phyloP scores from a whole-genome alignment of 2,888 invertebrate genomes.

The Vesta saturnalis region DNA sequence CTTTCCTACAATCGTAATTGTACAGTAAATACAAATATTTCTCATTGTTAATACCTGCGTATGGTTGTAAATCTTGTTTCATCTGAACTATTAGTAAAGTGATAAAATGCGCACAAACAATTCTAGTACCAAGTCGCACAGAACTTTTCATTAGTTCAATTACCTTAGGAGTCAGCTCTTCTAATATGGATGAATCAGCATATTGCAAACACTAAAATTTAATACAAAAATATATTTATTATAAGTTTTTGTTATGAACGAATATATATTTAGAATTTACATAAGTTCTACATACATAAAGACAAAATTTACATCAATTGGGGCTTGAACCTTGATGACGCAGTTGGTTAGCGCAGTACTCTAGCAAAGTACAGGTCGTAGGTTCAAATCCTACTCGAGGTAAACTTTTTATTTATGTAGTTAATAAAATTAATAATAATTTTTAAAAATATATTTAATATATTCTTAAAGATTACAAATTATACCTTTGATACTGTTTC shows the following conservation, averaged over 20 bases:
- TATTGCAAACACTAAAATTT: constrained; percentile 70
- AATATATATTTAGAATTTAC: no score
- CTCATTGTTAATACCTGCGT: constrained; percentile 60
- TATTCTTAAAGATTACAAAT: constrained; percentile 1
- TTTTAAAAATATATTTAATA: constrained; percentile 2
- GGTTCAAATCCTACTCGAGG: no score
- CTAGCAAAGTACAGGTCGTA: no score
- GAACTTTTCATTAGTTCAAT: constrained; percentile 83
- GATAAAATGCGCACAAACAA: constrained; percentile 82
- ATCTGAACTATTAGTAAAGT: constrained; percentile 70
- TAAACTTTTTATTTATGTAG: no score
- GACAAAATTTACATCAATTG: no score
- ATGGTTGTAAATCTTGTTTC: constrained; percentile 67
- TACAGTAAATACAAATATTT: not conserved
- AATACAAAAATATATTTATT: no score
- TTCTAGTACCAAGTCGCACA: constrained; percentile 85
- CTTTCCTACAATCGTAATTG: constrained; percentile 60
- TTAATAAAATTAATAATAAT: no score
- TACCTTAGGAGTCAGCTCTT: constrained; percentile 82
- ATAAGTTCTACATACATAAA: no score
- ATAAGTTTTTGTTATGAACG: no score
- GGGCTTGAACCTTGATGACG: no score
- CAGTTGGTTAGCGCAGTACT: no score
- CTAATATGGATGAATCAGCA: constrained; percentile 79
- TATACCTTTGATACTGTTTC: constrained; percentile 84